These are phyloP conservation scores for Dasyprocta punctata DNA, from an alignment of 2,113 vertebrate species.

Conservation along the genomic window DNA sequence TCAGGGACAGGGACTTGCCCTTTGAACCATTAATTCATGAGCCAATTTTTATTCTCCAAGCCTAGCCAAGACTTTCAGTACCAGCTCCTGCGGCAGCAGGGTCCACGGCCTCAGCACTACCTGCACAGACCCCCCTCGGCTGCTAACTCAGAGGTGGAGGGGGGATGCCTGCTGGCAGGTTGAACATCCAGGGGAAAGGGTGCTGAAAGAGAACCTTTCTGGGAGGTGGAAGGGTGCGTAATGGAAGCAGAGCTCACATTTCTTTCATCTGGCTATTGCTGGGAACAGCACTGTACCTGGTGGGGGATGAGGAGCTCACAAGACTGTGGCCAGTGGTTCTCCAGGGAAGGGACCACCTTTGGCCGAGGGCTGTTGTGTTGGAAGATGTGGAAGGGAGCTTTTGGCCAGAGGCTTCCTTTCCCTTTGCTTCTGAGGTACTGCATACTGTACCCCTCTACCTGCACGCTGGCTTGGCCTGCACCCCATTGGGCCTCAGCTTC, in stretches of 20 bases:
- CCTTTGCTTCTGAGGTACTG: not conserved
- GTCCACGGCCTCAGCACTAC: not conserved
- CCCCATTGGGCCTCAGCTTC: not conserved
- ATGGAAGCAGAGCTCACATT: not conserved
- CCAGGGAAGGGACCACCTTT: not conserved
- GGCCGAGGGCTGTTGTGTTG: not conserved
- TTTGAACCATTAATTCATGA: conserved; percentile 31
- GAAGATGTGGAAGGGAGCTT: not conserved
- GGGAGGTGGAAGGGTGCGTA: not conserved
- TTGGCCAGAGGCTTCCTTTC: not conserved
- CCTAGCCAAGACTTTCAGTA: not conserved
- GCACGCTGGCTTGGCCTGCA: not conserved
- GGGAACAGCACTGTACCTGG: not conserved
- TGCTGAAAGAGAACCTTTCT: not conserved
- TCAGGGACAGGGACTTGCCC: not conserved
- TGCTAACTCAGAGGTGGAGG: not conserved
- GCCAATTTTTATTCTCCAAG: not conserved
- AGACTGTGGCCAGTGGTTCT: not conserved
- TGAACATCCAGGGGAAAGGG: not conserved
- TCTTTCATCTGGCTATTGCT: not conserved
- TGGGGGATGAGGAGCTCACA: not conserved
- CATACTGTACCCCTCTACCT: not conserved
- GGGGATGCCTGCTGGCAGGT: not conserved
- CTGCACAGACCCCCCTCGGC: not conserved
- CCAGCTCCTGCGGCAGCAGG: not conserved